Conservation (phyloP, 35 echinoderm and acorn worm species). For the Eucidaris tribuloides region DNA sequence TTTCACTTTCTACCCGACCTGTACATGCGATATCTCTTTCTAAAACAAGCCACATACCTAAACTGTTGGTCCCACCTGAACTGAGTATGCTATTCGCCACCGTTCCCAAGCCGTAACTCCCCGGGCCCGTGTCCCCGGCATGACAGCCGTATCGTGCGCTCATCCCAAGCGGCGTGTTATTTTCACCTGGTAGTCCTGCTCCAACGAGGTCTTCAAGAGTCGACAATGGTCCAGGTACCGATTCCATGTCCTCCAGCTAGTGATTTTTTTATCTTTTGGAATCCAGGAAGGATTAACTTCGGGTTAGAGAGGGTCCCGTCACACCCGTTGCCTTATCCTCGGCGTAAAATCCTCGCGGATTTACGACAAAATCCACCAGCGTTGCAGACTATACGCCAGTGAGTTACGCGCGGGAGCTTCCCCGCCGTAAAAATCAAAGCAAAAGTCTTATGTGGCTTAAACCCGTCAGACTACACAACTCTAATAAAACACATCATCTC, state of each 20-base stretch:
- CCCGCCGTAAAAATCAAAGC: too few species aligned
- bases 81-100: slow-evolving; percentile 6
- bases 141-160: slow-evolving; percentile 21
- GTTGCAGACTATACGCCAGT: too few species aligned
- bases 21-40: too few species aligned
- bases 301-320: slow-evolving; percentile 13
- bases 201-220: slow-evolving; percentile 16
- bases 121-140: slow-evolving; percentile 1
- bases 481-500: too few species aligned
- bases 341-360: not conserved
- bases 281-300: slow-evolving; percentile 15
- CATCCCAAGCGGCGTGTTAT: not conserved
- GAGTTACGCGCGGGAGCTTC: too few species aligned
- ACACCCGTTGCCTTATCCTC: slow-evolving; percentile 10
- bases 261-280: not conserved
- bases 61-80: not conserved
- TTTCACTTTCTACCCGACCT: too few species aligned
- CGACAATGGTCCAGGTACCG: slow-evolving; percentile 27
- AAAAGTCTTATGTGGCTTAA: too few species aligned
- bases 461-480: too few species aligned
- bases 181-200: not conserved
- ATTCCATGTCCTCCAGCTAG: slow-evolving; percentile 9
- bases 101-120: slow-evolving; percentile 6
- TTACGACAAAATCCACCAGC: slow-evolving; percentile 19
- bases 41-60: not conserved